phyloP scores from a whole-genome alignment of 2,113 vertebrate genomes.

The Trinectes maculatus region DNA sequence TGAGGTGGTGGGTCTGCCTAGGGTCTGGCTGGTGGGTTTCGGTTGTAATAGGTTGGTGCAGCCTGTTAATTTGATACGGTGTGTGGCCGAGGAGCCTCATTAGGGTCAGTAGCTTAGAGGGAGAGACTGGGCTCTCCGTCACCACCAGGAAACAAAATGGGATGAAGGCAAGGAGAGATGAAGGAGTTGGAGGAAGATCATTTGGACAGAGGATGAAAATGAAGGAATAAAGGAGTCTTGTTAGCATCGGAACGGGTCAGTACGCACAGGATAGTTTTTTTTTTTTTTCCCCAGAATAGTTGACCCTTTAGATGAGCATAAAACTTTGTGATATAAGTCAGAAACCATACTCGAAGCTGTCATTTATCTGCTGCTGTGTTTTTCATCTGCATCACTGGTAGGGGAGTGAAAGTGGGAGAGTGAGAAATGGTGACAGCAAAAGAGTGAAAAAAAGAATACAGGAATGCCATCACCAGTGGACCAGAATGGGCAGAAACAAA shows the following conservation, averaged over 20 bases:
- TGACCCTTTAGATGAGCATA: conserved; percentile 16
- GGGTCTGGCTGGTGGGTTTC: conserved; percentile 53
- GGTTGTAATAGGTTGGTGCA: conserved; percentile 71
- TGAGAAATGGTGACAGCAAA: conserved; percentile 44
- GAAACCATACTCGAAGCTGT: conserved; percentile 5
- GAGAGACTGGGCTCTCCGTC: conserved; percentile 55
- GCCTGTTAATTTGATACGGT: conserved; percentile 76
- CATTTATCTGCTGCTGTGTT: conserved; percentile 37
- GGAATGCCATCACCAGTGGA: conserved; percentile 44
- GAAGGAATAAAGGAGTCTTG: conserved; percentile 8
- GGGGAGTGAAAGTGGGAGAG: conserved; percentile 16
- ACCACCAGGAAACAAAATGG: conserved; percentile 49
- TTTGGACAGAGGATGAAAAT: conserved; percentile 39
- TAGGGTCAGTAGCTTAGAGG: conserved; percentile 57
- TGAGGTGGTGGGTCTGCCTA: conserved; percentile 45
- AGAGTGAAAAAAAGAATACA: conserved; percentile 16
- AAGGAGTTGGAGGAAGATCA: conserved; percentile 11
- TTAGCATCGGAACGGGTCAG: conserved; percentile 21
- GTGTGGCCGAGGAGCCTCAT: conserved; percentile 71
- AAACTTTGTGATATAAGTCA: conserved; percentile 36
- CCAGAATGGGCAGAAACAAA: conserved; percentile 48
- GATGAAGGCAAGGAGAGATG: conserved; percentile 24
- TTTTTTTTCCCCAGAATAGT: not conserved
- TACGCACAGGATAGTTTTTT: conserved; percentile 15
- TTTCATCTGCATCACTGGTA: not conserved